Evolutionary conservation across 2,797 vertebrate genomes (phyloP).

Genomic region (Luscinia luscinia): DNA sequence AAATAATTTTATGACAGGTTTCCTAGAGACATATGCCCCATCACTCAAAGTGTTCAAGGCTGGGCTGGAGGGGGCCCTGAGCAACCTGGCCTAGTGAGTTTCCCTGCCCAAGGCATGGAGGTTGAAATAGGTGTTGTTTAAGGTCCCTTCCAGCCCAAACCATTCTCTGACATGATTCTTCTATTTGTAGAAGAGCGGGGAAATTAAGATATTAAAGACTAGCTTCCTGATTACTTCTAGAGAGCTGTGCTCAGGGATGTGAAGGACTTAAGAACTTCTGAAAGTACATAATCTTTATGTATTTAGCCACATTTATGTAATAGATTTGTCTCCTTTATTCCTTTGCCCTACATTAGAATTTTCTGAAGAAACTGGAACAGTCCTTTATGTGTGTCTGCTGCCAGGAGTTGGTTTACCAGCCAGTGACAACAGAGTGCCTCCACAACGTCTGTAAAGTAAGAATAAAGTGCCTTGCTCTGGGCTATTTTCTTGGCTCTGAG

Average conservation of each 20-base stretch:
- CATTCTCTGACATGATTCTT: background rate
- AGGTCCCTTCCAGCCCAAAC: background rate
- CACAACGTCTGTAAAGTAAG: slow-evolving; percentile 98
- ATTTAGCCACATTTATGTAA: background rate
- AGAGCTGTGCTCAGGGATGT: background rate
- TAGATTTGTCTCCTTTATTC: slow-evolving; percentile 22
- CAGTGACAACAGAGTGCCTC: slow-evolving; percentile 94
- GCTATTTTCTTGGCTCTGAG: background rate
- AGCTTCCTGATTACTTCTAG: background rate
- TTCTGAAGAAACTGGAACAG: slow-evolving; percentile 96
- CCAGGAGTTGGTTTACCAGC: slow-evolving; percentile 97
- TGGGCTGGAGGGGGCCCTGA: background rate
- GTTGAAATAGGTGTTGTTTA: background rate
- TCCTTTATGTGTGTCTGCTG: slow-evolving; percentile 99
- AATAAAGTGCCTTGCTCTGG: background rate
- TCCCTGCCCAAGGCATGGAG: background rate
- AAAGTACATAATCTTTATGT: background rate
- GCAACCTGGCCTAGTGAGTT: background rate
- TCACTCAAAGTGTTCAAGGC: background rate
- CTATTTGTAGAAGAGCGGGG: background rate
- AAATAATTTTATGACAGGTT: background rate
- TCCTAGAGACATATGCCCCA: background rate
- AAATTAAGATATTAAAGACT: background rate
- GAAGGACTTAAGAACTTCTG: background rate
- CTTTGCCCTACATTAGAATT: slow-evolving; percentile 83